A percentile compares a stretch with the other conserved stretches of the same genome.
Conservation (phyloP, 1,140 invertebrate genomes). For the Neoseiulus cucumeris region DNA sequence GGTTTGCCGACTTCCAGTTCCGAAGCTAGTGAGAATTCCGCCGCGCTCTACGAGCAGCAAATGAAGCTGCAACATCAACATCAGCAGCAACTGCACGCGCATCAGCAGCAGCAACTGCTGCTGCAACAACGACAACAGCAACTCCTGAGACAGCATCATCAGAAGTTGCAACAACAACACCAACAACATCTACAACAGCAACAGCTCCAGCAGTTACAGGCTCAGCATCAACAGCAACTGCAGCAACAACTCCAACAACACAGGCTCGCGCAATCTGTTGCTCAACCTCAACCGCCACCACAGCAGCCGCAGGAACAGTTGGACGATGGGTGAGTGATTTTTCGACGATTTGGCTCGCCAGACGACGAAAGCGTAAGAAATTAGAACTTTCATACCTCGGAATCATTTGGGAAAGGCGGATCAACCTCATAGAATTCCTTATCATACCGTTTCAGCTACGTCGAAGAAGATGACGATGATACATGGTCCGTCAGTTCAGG, state of each 20-base stretch:
- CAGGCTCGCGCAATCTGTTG: background rate
- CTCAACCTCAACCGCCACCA: background rate
- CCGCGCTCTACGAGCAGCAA: background rate
- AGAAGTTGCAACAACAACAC: background rate
- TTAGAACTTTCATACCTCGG: no score
- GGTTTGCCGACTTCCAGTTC: background rate
- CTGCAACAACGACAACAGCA: slow-evolving; percentile 6
- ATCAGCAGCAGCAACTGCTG: slow-evolving; percentile 3
- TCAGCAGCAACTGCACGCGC: slow-evolving; percentile 4
- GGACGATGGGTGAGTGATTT: background rate
- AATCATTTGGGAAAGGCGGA: no score
- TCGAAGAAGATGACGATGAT: slow-evolving; percentile 1
- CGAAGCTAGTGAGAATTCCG: background rate
- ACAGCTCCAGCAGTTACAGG: background rate
- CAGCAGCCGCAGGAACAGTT: background rate
- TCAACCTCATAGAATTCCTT: no score
- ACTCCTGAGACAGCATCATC: background rate
- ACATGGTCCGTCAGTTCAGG: slow-evolving; percentile 1
- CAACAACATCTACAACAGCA: slow-evolving; percentile 1
- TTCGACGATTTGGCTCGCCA: no score
- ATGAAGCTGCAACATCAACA: slow-evolving; percentile 2
- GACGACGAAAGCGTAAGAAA: no score
- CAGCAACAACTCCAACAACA: background rate
- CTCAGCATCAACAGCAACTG: background rate
- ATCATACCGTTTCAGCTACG: background rate